Base-by-base conservation (phyloP, 2,113 vertebrate genomes). In the human region DNA sequence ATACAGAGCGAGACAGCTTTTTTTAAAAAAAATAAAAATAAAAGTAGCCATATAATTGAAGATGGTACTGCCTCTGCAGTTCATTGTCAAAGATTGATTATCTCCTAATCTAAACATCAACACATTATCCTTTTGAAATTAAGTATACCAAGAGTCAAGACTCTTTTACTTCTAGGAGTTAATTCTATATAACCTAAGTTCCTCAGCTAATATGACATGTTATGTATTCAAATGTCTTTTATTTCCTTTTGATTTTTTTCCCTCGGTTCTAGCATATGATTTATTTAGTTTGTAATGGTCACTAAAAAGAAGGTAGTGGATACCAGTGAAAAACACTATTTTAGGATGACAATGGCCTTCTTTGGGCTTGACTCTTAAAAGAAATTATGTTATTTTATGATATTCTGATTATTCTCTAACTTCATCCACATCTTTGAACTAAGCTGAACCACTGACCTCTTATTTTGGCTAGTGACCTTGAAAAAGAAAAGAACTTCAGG, bases 91-190 rank as follows among this genome's bases (percentile, higher is more conserved):
- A 94, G 64, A 81, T 13, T 72, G 61, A 89, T 76, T 95, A 43
- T 83, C 17, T 80, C 43, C 35, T 83, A 70, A 66, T 82, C 59
- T 68, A 93, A 93, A 94, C 38, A 43, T 80, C 57, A 78, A 57
- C 57, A 93, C 61, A 94, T 52, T 75, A 73, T 81, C 72, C 23
- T 70, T 20, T 79, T 66, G 30, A 93, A 93, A 93, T 82, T 84
- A 81, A 76, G 18, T 86, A 84, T 96, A 55, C 32, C n/a, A n/a
- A 91, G 38, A 96, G 20, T 3, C 43, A 40, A 16, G 6, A 23
- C 27, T 92, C 48, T 75, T 92, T 95, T 79, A 35, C 22, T 66
- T 76, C 40, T 86, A 0, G 25, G 30, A 64, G 50, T 87, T 90
- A 80, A 82, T 81, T 90, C 38, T 82, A 12, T 48, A 43, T 68